A percentile compares a stretch with the other conserved stretches of the same genome.
Evolutionary conservation across 2,113 vertebrate species (phyloP).

Genomic region (Oreochromis tanganicae): DNA sequence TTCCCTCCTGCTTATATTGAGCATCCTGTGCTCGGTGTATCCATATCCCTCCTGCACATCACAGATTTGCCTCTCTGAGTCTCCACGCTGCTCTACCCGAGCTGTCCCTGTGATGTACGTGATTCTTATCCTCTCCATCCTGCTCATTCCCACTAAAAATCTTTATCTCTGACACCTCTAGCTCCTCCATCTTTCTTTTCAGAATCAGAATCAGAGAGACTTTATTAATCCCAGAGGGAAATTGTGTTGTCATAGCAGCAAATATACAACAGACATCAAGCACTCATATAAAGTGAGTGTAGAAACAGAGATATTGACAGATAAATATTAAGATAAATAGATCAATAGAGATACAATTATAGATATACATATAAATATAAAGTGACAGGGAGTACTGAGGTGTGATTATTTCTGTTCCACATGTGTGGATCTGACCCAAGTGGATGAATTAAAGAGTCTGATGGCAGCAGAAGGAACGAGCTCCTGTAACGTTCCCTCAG

Average conservation of each 20-base stretch:
- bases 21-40: neutral
- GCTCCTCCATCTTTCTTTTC: neutral
- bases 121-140: neutral
- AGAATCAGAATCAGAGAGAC: neutral
- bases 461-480: neutral
- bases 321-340: neutral
- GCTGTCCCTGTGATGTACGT: neutral
- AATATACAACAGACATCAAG: neutral
- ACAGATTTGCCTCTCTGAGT: neutral
- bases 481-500: too few species aligned
- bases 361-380: too few species aligned
- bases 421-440: neutral
- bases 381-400: too few species aligned
- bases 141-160: neutral
- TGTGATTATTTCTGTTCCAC: neutral
- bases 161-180: neutral
- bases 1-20: neutral
- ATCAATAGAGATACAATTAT: too few species aligned
- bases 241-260: neutral
- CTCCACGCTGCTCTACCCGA: neutral
- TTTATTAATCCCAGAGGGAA: fast-evolving
- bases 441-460: neutral
- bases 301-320: neutral
- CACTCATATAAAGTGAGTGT: fast-evolving
- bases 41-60: neutral